Conservation (phyloP, 92 coral and sea anemone genomes). For the Palythoa grandis region DNA sequence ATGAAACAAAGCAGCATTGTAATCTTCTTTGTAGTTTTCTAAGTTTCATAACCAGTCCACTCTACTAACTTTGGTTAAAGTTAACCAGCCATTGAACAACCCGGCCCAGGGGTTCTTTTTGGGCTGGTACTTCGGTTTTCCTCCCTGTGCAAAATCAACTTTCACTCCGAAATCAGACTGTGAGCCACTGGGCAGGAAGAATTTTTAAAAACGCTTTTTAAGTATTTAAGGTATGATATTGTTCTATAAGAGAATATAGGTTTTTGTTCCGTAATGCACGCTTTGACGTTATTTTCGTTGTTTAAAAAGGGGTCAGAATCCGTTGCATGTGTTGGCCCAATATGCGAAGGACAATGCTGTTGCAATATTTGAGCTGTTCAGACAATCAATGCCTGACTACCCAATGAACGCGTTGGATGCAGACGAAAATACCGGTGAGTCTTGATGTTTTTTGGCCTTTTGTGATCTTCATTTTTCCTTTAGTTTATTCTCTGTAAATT, state of each 20-base stretch:
- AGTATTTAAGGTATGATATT: background rate
- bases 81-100: too few species aligned
- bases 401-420: slow-evolving; percentile 87
- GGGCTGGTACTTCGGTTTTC: too few species aligned
- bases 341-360: slow-evolving; percentile 94
- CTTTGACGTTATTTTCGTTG: background rate
- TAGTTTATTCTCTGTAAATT: background rate
- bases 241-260: background rate
- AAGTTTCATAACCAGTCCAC: too few species aligned
- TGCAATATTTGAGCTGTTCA: slow-evolving; percentile 83
- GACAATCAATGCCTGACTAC: slow-evolving; percentile 93
- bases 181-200: too few species aligned
- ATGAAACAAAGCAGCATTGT: too few species aligned
- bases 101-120: too few species aligned
- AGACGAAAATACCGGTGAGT: slow-evolving; percentile 84
- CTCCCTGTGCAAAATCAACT: too few species aligned
- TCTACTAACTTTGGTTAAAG: too few species aligned
- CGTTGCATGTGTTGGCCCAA: slow-evolving; percentile 89
- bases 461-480: background rate
- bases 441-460: background rate
- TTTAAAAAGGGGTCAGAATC: slow-evolving; percentile 83
- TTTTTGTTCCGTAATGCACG: background rate
- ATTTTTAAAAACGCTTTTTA: too few species aligned
- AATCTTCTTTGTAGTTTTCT: too few species aligned
- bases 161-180: too few species aligned